A percentile compares a stretch with the other conserved stretches of the same genome.
phyloP scores from a whole-genome alignment of 2,113 vertebrate species.

The Nymphicus hollandicus region DNA sequence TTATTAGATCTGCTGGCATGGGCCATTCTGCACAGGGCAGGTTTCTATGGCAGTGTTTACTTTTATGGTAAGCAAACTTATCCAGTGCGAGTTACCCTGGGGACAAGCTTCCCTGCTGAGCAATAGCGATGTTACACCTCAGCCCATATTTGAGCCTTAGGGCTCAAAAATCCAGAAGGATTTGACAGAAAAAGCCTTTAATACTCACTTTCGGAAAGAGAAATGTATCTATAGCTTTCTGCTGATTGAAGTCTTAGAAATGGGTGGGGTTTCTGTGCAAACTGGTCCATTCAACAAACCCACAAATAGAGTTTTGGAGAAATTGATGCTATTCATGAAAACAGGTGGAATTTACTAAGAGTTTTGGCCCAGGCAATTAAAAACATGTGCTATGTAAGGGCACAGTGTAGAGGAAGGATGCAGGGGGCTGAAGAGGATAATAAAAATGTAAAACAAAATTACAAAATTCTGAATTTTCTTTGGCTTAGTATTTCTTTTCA shows the following conservation, averaged over 20 bases:
- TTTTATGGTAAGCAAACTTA: slow-evolving; percentile 47
- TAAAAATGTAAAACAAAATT: background rate
- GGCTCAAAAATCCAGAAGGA: background rate
- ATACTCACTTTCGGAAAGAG: background rate
- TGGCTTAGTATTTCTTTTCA: background rate
- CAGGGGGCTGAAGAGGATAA: background rate
- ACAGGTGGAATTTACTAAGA: background rate
- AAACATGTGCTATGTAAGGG: background rate
- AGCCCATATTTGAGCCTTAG: background rate
- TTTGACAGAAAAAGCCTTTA: background rate
- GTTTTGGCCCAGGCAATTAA: background rate
- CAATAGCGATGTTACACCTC: background rate
- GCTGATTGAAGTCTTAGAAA: background rate
- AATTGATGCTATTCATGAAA: background rate
- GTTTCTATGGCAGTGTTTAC: slow-evolving; percentile 66
- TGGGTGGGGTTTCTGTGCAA: background rate
- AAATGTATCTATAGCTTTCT: background rate
- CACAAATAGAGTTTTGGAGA: background rate
- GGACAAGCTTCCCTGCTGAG: background rate
- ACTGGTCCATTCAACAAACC: background rate
- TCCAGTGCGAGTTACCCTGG: background rate
- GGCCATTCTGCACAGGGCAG: background rate
- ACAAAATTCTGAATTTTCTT: background rate
- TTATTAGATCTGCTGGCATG: background rate
- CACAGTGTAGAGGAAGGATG: accelerated